Evolutionary conservation across 2,888 invertebrate species (phyloP), one percentile per base, ranked within the genome.

Genomic region (Ectemnius cavifrons): DNA sequence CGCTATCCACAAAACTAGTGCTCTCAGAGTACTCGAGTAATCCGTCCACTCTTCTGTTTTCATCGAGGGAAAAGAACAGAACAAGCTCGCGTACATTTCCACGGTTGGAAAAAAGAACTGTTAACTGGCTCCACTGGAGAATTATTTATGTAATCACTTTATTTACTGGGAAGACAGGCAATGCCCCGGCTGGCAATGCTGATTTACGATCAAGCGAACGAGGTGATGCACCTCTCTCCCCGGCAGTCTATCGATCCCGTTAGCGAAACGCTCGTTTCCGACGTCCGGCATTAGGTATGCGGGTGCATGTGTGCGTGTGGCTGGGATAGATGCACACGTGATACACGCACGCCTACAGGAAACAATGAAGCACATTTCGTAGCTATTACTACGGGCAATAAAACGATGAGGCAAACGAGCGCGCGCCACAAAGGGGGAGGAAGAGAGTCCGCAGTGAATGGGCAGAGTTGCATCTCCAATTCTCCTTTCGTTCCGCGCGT

Each of bases 181-280:
- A 37, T 37, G 37, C 37, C 37, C 37, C 2, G 37, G 13, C 70
- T 37, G 65, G 65, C 23, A 18, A 57, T 18, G 11, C 61, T 74
- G 71, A 74, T 74, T 67, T 67, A 71, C 67, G 63, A 2, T 28
- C 45, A n/a, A 20, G 23, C 52, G 8, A 49, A 46, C 6, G 61
- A 28, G 67, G 63, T 67, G 71, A 75, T 67, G 67, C 37, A 23
- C 52, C 16, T 47, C 56, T 37, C 37, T 37, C 37, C 8, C 37
- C 37, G 62, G 58, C 11, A 37, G 37, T 37, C 5, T 75, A 73
- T 73, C 75, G 75, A 77, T 72, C 59, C 69, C 69, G 52, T 77
- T 68, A 69, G 68, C 66, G 65, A 49, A 27, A 46, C 57, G 49
- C 37, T 62, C 71, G 47, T 60, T 67, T 65, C 23, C 65, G 58